Evolutionary conservation across 1,140 invertebrate species (phyloP).

Genomic region (Aphidius gifuensis): DNA sequence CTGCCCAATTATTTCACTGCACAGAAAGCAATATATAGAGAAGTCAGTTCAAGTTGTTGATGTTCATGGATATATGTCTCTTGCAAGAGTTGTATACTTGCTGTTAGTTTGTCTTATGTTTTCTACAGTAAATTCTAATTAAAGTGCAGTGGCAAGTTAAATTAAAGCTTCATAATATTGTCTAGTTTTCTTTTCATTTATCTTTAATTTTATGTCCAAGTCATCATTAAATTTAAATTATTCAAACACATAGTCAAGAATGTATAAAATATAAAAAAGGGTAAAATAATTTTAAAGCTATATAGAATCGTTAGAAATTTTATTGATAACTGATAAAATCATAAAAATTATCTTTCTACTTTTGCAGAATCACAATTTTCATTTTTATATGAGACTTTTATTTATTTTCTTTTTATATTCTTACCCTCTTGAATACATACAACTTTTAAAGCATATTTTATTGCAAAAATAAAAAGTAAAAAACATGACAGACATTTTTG

Average conservation of each 20-base stretch:
- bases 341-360: no score
- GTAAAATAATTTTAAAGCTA: no score
- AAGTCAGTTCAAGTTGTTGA: slow-evolving; percentile 13
- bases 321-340: no score
- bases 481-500: slow-evolving; percentile 9
- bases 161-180: slow-evolving; percentile 36
- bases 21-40: slow-evolving; percentile 23
- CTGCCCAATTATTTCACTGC: slow-evolving; percentile 36
- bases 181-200: slow-evolving; percentile 8
- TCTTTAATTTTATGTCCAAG: not conserved
- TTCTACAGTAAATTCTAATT: slow-evolving; percentile 36
- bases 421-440: no score
- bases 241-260: no score
- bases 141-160: slow-evolving; percentile 35
- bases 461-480: no score
- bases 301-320: no score
- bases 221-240: not conserved
- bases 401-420: no score
- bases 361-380: no score
- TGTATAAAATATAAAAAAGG: no score
- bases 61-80: slow-evolving; percentile 16
- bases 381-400: no score
- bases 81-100: slow-evolving; percentile 18
- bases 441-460: no score
- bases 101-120: slow-evolving; percentile 28